Conservation (phyloP, 2,113 vertebrate genomes). For the Heterotilapia buettikoferi region DNA sequence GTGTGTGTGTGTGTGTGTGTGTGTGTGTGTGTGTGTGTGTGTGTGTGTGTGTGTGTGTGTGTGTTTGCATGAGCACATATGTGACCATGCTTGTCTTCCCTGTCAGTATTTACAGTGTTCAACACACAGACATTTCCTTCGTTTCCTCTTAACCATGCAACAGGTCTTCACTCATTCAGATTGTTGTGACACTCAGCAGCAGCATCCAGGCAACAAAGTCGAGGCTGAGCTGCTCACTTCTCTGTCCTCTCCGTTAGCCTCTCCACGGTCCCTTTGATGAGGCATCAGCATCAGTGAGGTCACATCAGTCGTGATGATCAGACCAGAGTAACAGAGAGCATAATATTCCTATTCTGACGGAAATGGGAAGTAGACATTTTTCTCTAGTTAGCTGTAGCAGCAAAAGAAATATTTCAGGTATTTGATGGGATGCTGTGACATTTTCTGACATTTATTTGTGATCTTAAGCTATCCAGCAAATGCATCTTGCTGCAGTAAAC, state of each 20-base stretch:
- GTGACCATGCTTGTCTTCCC: neutral
- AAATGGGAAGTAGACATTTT: neutral
- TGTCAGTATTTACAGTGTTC: neutral
- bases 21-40: no score
- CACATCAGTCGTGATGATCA: neutral
- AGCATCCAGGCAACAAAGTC: neutral
- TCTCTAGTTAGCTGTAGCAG: neutral
- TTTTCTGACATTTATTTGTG: neutral
- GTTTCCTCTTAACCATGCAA: neutral
- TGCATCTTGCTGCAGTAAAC: neutral
- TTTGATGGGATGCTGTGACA: neutral
- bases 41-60: neutral
- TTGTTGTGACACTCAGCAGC: conserved; percentile 20
- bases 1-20: no score
- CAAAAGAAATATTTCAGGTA: neutral
- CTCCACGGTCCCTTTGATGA: neutral
- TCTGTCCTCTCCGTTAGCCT: neutral
- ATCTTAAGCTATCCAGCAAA: neutral
- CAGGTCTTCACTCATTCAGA: conserved; percentile 14
- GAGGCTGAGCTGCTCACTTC: neutral
- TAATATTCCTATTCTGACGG: neutral
- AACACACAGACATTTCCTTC: neutral
- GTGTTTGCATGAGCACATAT: neutral
- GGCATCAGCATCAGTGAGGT: neutral
- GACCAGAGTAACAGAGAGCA: neutral